Percentiles rank a stretch among this genome's conserved stretches.
These are phyloP conservation scores for Steatocranus sp. DNA, from an alignment of 2,797 vertebrate genomes.

Conservation along the genomic window DNA sequence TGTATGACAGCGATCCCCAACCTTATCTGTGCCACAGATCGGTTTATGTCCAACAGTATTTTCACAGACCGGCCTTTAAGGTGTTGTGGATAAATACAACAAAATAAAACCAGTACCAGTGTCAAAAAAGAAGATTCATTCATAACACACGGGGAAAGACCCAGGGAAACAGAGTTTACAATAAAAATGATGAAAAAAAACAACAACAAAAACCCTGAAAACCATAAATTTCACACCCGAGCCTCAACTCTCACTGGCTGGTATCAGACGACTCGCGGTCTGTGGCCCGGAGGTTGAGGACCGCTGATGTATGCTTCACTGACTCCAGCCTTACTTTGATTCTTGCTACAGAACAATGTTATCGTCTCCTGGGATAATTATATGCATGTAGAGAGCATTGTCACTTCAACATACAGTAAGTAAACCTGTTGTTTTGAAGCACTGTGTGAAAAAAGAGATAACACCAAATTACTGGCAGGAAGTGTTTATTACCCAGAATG, in stretches of 20 bases:
- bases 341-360: neutral
- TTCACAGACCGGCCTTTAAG: neutral
- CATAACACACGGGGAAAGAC: neutral
- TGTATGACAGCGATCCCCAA: too few species aligned
- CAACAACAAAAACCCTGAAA: neutral
- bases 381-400: neutral
- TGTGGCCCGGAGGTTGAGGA: neutral
- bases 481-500: neutral
- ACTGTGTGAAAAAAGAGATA: neutral
- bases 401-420: neutral
- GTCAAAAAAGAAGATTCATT: neutral
- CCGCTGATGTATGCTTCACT: neutral
- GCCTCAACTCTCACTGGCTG: neutral
- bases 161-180: neutral
- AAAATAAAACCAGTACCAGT: neutral
- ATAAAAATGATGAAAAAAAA: neutral
- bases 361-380: neutral
- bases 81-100: neutral
- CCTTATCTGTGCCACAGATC: too few species aligned
- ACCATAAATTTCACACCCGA: neutral
- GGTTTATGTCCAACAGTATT: too few species aligned
- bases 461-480: rapidly evolving
- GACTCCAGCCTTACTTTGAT: neutral
- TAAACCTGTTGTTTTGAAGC: neutral
- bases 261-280: neutral